phyloP scores from a whole-genome alignment of 2,888 invertebrate genomes.

The Panopea generosa region DNA sequence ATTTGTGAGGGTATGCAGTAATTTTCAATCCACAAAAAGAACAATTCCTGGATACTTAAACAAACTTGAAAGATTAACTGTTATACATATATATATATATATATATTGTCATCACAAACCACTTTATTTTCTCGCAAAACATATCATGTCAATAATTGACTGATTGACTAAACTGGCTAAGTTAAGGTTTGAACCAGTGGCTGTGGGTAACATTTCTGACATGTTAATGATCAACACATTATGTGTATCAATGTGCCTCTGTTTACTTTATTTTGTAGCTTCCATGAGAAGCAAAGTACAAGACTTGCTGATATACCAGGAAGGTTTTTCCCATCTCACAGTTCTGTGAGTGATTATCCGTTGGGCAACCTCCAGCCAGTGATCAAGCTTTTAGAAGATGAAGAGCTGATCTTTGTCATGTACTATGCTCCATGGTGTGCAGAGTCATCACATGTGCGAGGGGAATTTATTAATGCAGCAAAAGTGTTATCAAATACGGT shows the following conservation, averaged over 20 bases:
- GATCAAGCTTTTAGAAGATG: conserved; percentile 88
- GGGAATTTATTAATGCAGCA: conserved; percentile 92
- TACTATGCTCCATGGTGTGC: conserved; percentile 98
- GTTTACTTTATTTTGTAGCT: conserved; percentile 67
- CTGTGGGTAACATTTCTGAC: too few relatives aligned
- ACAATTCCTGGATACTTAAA: too few relatives aligned
- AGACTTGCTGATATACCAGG: conserved; percentile 86
- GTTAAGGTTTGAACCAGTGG: too few relatives aligned
- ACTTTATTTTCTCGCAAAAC: background rate
- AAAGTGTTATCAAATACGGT: conserved; percentile 90
- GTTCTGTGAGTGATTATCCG: conserved; percentile 92
- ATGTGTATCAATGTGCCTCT: too few relatives aligned
- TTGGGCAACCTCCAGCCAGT: conserved; percentile 90
- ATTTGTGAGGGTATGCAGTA: too few relatives aligned
- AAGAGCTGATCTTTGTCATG: conserved; percentile 94
- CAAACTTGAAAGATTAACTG: too few relatives aligned
- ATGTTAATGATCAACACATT: too few relatives aligned
- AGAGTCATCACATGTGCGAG: conserved; percentile 91
- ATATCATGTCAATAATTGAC: too few relatives aligned
- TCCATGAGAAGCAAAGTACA: conserved; percentile 72
- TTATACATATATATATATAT: background rate
- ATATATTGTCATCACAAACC: background rate
- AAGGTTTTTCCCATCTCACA: conserved; percentile 90
- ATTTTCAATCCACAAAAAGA: too few relatives aligned
- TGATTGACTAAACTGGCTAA: too few relatives aligned